These are phyloP conservation scores for Ochotona princeps DNA, from an alignment of 2,113 vertebrate genomes.

Conservation along the genomic window DNA sequence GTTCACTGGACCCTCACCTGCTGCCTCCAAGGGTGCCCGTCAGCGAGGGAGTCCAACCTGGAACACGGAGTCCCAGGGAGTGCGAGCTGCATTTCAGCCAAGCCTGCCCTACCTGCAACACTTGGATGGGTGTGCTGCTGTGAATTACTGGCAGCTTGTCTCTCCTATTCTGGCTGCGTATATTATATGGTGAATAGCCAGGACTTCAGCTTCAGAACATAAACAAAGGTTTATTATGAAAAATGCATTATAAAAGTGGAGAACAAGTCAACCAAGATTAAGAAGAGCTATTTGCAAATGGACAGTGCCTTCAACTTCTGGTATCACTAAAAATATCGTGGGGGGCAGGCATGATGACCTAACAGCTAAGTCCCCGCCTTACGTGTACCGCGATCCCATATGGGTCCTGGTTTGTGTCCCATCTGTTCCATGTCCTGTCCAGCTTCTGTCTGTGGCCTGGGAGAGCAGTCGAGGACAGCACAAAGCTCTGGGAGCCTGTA, in stretches of 20 bases:
- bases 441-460: too few relatives aligned
- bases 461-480: too few relatives aligned
- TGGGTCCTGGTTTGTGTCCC: too few relatives aligned
- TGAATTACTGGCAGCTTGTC: constrained; percentile 3
- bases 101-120: background rate
- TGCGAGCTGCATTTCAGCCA: too few relatives aligned
- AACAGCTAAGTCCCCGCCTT: background rate
- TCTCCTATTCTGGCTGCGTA: background rate
- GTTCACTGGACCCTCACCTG: too few relatives aligned
- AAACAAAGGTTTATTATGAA: background rate
- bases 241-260: background rate
- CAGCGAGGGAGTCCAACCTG: too few relatives aligned
- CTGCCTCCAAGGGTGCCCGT: too few relatives aligned
- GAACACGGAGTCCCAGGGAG: too few relatives aligned
- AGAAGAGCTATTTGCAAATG: background rate
- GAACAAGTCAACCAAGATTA: background rate
- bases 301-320: background rate
- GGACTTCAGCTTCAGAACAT: constrained; percentile 25
- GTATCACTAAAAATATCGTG: background rate
- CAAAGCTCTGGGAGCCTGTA: too few relatives aligned
- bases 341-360: background rate
- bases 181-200: constrained; percentile 18
- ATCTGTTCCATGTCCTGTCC: too few relatives aligned
- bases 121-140: background rate
- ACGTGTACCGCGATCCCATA: background rate